A percentile compares a stretch with the other conserved stretches of the same genome.
These are phyloP conservation scores for Glareola pratincola DNA, from an alignment of 2,113 vertebrate genomes.

Conservation along the genomic window DNA sequence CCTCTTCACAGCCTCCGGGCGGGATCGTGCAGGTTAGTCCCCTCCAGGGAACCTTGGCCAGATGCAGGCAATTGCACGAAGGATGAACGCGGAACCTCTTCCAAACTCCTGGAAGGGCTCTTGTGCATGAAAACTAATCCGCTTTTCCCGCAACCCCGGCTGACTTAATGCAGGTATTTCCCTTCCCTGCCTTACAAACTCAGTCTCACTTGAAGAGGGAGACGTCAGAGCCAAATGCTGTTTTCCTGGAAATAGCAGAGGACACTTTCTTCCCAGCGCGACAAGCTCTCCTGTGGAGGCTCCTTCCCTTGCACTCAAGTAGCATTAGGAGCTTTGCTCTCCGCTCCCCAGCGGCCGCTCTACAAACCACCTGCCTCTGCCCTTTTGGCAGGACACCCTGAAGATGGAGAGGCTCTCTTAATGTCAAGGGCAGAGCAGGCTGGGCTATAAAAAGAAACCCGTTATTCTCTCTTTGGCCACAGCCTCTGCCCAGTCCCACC, in stretches of 20 bases:
- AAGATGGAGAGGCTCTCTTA: not conserved
- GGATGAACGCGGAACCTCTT: not conserved
- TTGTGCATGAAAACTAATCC: not conserved
- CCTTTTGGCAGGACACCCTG: not conserved
- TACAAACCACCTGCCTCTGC: not conserved
- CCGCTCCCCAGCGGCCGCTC: not conserved
- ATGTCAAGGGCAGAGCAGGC: constrained; percentile 44
- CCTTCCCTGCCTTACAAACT: not conserved
- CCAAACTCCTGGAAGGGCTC: not conserved
- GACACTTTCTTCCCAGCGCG: accelerated
- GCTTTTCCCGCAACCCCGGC: accelerated
- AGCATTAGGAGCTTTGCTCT: not conserved
- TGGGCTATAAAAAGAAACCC: constrained; percentile 41
- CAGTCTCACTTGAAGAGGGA: not conserved
- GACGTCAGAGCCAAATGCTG: not conserved
- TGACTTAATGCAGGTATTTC: not conserved
- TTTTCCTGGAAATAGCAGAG: not conserved
- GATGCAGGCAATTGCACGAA: not conserved
- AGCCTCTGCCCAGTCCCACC: not conserved
- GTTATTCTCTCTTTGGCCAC: not conserved
- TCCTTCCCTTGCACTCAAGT: not conserved
- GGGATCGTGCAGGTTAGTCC: not conserved
- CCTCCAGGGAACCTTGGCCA: not conserved
- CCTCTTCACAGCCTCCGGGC: not conserved
- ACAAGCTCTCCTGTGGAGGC: not conserved